Evolutionary conservation across 2,797 vertebrate species (phyloP).

Genomic region (Sardinella longiceps): DNA sequence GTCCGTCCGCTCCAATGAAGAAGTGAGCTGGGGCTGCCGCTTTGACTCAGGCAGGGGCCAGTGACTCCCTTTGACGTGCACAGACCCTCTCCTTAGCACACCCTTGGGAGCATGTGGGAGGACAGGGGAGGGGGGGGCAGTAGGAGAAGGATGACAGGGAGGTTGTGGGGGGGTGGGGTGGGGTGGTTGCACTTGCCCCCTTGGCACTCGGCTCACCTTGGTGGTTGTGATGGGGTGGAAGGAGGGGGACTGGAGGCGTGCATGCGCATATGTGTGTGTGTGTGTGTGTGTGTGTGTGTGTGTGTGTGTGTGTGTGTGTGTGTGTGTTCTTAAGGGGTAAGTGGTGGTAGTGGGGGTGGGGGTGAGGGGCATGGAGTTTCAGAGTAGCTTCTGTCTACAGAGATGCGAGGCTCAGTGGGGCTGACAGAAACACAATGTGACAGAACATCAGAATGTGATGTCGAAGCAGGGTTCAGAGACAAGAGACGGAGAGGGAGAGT

Average conservation of each 20-base stretch:
- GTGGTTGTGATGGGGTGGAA: neutral
- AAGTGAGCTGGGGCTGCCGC: neutral
- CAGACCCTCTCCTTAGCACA: neutral
- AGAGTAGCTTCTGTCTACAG: slow-evolving; percentile 37
- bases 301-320: neutral
- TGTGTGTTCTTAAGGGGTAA: neutral
- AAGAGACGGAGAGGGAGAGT: neutral
- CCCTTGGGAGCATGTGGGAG: neutral
- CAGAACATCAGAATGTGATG: slow-evolving; percentile 42
- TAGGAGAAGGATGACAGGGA: too few relatives aligned
- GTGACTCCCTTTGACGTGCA: neutral
- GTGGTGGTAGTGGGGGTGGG: slow-evolving; percentile 8
- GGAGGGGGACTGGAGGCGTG: neutral
- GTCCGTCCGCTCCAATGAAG: neutral
- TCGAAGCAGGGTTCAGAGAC: slow-evolving; percentile 23
- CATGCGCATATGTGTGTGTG: neutral
- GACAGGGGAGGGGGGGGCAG: neutral
- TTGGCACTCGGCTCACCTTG: too few relatives aligned
- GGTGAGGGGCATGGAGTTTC: neutral
- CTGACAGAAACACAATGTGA: slow-evolving; percentile 45
- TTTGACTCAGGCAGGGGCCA: neutral
- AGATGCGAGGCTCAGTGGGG: slow-evolving; percentile 31
- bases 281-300: slow-evolving; percentile 5
- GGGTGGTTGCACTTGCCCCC: neutral
- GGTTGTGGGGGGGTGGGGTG: too few relatives aligned